Base-by-base conservation (phyloP, 2,113 vertebrate species). In the Pollachius pollachius region DNA sequence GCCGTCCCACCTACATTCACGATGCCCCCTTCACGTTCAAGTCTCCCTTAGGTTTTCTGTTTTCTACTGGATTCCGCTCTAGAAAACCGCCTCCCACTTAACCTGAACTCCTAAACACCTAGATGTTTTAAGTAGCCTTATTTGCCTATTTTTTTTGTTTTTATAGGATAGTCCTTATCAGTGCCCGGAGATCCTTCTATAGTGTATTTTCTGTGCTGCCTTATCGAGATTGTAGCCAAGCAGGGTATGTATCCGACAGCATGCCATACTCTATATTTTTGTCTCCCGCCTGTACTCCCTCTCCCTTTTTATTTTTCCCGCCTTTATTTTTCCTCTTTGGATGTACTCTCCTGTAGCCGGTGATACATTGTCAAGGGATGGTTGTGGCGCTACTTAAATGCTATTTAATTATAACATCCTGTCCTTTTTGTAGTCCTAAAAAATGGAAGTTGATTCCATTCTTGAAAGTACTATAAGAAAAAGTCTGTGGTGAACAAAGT, bases 181-280 rank as follows among this genome's bases (percentile, higher is more conserved):
- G 97, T 95, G 96, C 95, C 95, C 96, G 97, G 96, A 97, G 97
- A 96, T 98, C 97, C 93, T 95, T 99, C 94, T 99, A 98, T 94
- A 97, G 97, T 94, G 95, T 99, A 92, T 99, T 99, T 95, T 99
- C 97, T 91, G 96, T 99, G 92, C 94, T 99, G 94, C 97, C 97
- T 69, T 99, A 99, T 92, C 95, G 95, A 89, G 96, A 98, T 95
- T 96, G 94, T 94, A 94, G 94, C 93, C 95, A 96, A 90, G 86
- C 91, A 86, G 97, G 97, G 97, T 99, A 98, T 90, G 97, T 98
- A 96, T 95, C 71, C 88, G 73, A 85, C 88, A 88, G 91, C 91
- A 93, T 93, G 90, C 84, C 71, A 76, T 86, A 79, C 82, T 62
- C 71, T 61, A 66, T 83, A 71, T 71, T 79, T 21, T 72, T 63